Percentiles rank a stretch among this genome's conserved stretches.
These are phyloP conservation scores for Formica selysi DNA, from an alignment of 1,140 invertebrate genomes.

Conservation along the genomic window DNA sequence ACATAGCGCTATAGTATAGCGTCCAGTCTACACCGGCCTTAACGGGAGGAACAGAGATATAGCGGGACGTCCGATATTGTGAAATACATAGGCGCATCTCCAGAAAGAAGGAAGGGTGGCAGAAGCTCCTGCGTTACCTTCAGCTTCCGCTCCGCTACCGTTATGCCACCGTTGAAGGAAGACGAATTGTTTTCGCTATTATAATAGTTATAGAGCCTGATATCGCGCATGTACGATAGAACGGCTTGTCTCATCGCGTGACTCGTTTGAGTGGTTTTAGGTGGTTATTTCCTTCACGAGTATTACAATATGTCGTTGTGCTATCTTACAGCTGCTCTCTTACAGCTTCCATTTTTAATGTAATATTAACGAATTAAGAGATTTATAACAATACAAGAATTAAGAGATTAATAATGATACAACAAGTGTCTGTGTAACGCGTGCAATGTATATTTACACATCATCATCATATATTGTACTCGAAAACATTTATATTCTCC, in stretches of 20 bases:
- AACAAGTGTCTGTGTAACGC: too few relatives aligned
- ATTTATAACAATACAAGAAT: not conserved
- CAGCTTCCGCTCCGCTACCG: conserved; percentile 64
- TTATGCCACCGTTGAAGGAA: conserved; percentile 45
- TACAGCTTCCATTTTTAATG: not conserved
- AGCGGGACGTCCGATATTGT: conserved; percentile 14
- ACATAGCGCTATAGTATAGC: too few relatives aligned
- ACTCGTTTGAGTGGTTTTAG: conserved; percentile 7
- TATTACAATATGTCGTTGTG: not conserved
- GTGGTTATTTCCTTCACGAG: not conserved
- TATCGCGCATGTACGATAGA: not conserved
- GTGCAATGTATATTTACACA: not conserved
- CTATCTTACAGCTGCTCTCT: not conserved
- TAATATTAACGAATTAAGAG: not conserved
- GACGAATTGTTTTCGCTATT: conserved; percentile 58
- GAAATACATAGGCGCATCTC: not conserved
- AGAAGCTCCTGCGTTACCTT: conserved; percentile 26
- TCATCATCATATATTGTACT: too few relatives aligned
- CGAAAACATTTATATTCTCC: too few relatives aligned
- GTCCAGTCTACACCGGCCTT: not conserved
- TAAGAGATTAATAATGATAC: not conserved
- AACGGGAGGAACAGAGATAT: conserved; percentile 4
- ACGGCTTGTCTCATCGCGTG: conserved; percentile 43
- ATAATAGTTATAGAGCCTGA: conserved; percentile 23
- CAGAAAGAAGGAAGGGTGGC: conserved; percentile 54